A percentile compares a stretch with the other conserved stretches of the same genome.
Conservation (phyloP, 2,113 vertebrate genomes). For the Melierax canorus region DNA sequence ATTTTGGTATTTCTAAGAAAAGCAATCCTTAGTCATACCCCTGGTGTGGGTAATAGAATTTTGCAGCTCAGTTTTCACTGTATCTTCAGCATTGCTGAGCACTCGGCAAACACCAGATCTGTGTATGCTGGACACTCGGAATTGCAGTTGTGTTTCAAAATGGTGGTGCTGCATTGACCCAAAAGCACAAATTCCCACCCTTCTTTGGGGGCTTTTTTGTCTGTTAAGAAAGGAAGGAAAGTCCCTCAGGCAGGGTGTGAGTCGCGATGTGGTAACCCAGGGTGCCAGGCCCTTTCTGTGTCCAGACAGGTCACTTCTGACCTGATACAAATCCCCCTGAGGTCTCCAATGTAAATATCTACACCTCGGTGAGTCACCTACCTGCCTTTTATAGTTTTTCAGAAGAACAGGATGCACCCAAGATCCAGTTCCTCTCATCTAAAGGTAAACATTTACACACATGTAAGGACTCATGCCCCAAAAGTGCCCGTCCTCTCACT, state of each 20-base stretch:
- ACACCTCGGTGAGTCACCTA: neutral
- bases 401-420: neutral
- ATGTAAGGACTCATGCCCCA: neutral
- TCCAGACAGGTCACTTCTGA: neutral
- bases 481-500: neutral
- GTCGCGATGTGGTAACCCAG: neutral
- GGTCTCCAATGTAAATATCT: neutral
- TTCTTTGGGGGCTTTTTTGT: neutral
- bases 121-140: neutral
- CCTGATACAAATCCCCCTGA: neutral
- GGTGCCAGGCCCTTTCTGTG: no score
- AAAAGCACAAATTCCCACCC: neutral
- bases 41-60: neutral
- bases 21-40: neutral
- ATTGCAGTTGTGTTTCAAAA: neutral
- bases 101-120: accelerated
- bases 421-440: neutral
- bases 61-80: neutral
- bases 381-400: neutral
- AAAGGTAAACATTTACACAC: neutral
- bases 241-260: neutral
- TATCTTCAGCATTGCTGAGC: neutral
- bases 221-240: neutral
- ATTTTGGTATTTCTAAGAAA: neutral
- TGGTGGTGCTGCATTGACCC: neutral